Conservation (phyloP, 2,888 invertebrate species). For the Halictus quadricinctus region DNA sequence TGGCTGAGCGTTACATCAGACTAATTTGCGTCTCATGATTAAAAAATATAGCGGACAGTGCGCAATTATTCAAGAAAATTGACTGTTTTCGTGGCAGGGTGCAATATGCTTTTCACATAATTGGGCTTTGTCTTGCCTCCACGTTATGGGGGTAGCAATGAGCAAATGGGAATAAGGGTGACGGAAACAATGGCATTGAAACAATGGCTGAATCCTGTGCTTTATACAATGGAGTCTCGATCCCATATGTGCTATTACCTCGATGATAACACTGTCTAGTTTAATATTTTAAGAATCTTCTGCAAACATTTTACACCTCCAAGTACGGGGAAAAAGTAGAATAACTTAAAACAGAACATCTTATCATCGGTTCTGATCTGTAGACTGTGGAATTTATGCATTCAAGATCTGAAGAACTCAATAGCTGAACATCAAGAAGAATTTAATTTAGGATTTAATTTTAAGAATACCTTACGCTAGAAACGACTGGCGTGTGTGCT, state of each 20-base stretch:
- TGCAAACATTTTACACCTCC: background rate
- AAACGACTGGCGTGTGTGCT: too few species aligned
- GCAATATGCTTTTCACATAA: background rate
- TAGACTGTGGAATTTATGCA: too few species aligned
- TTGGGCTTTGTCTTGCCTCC: background rate
- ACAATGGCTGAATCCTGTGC: background rate
- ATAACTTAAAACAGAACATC: background rate
- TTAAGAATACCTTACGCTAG: too few species aligned
- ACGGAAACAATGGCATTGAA: slow-evolving; percentile 1
- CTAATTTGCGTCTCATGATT: background rate
- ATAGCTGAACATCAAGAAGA: too few species aligned
- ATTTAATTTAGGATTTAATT: too few species aligned
- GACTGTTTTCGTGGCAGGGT: background rate
- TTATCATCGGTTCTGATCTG: too few species aligned
- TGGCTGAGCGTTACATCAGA: background rate
- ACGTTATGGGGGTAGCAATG: background rate
- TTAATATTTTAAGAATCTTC: background rate
- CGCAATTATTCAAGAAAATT: background rate
- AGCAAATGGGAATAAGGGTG: background rate
- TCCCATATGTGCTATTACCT: background rate
- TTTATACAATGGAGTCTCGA: background rate
- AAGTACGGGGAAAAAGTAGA: background rate
- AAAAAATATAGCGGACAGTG: background rate
- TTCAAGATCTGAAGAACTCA: too few species aligned
- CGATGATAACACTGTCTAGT: background rate